A percentile compares a stretch with the other conserved stretches of the same genome.
Evolutionary conservation across 2,888 invertebrate species (phyloP).

Genomic region (Heliconius sara): DNA sequence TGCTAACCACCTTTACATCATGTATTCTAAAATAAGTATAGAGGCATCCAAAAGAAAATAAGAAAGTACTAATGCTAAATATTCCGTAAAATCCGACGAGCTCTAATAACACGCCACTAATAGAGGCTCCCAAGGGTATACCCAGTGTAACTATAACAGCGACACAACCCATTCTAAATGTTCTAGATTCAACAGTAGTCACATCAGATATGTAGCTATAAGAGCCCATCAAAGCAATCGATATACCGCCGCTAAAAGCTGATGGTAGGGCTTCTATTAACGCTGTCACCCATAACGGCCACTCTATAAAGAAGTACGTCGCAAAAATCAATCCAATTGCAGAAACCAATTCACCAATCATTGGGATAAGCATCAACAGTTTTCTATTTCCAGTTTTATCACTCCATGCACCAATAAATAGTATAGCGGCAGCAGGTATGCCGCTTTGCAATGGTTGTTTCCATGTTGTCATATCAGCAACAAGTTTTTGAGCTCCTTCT

Average conservation of each 20-base stretch:
- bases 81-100: conserved; percentile 76
- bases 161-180: conserved; percentile 85
- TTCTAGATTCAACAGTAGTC: conserved; percentile 83
- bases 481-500: conserved; percentile 68
- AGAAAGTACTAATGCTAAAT: conserved; percentile 63
- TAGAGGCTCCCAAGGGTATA: conserved; percentile 76
- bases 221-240: conserved; percentile 83
- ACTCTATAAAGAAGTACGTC: conserved; percentile 82
- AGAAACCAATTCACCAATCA: conserved; percentile 82
- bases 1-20: conserved; percentile 62
- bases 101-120: conserved; percentile 80
- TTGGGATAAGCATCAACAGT: conserved; percentile 82
- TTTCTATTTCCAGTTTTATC: conserved; percentile 84
- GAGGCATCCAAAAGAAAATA: conserved; percentile 68
- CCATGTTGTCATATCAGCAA: conserved; percentile 83
- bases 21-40: conserved; percentile 69
- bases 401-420: conserved; percentile 86
- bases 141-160: conserved; percentile 80
- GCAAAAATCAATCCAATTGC: conserved; percentile 78
- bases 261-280: conserved; percentile 82
- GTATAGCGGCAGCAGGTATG: conserved; percentile 81
- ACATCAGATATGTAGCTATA: conserved; percentile 86
- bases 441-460: conserved; percentile 81
- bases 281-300: conserved; percentile 82
- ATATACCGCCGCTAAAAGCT: conserved; percentile 84